Base-by-base conservation (phyloP, 1,140 invertebrate genomes). In the Helicoverpa armigera region DNA sequence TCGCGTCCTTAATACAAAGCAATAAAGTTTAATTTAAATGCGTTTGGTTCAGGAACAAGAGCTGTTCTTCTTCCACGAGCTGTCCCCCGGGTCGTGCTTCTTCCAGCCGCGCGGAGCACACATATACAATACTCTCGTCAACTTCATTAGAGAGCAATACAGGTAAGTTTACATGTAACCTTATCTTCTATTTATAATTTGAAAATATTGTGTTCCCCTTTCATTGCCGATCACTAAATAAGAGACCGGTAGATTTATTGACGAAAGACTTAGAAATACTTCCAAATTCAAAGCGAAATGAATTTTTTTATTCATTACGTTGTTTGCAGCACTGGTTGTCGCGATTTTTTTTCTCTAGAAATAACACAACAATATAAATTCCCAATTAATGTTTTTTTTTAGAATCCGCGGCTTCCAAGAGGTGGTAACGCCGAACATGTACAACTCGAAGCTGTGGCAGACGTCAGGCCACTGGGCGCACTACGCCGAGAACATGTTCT, bases 391-490 rank as follows among this genome's bases (percentile, higher is more conserved):
- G n/a, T n/a, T n/a, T n/a, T n/a, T n/a, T n/a, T n/a, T n/a, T n/a
- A n/a, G 93, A 29, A 98, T 98, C 84, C 96, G 99, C 50, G 99
- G 99, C 18, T 99, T 99, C 92, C 97, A 98, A 89, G 99, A 99
- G 95, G 99, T 99, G 31, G 97, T 99, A 0, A 97, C 98, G 0
- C 99, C 99, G 0, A 99, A 99, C 91, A 98, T 99, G 81, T 99
- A 98, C 95, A 99, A 99, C 92, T 96, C 97, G 23, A 99, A 99
- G 93, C 92, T 99, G 14, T 99, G 99, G 99, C 97, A 99, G 94
- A 98, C 97, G 10, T 99, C 99, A 0, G 99, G 99, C 0, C 99
- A 99, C 94, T 99, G 99, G 99, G 97, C 98, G 76, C 99, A 99
- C 94, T 99, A 99, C 95, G 95, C 98, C 0, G 98, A 99, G 14